Conservation (phyloP, 2,888 invertebrate species). For the Fissipunctia ypsillon region DNA sequence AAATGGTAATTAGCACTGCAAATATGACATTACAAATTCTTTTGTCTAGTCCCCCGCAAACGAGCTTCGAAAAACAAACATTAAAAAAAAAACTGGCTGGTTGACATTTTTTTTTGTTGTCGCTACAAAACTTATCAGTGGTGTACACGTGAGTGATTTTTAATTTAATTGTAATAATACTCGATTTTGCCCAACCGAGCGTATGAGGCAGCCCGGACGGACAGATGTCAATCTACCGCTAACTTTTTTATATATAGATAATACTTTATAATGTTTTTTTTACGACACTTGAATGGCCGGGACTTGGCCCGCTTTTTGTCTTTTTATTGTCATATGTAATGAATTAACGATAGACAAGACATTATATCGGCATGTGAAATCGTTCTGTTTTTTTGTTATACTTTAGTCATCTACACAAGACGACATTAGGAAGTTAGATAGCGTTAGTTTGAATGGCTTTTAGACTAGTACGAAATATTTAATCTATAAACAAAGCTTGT, state of each 20-base stretch:
- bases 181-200: conserved; percentile 87
- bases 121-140: conserved; percentile 80
- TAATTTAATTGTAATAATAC: conserved; percentile 91
- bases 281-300: conserved; percentile 74
- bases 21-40: conserved; percentile 9
- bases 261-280: conserved; percentile 65
- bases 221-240: conserved; percentile 88
- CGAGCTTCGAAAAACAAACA: conserved; percentile 36
- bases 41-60: conserved; percentile 22
- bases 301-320: conserved; percentile 73
- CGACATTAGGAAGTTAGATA: conserved; percentile 42
- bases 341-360: conserved; percentile 80
- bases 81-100: conserved; percentile 18
- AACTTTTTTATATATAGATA: conserved; percentile 72
- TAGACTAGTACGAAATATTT: conserved; percentile 36
- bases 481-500: conserved; percentile 39
- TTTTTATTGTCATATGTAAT: conserved; percentile 82
- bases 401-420: conserved; percentile 58
- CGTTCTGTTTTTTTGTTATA: conserved; percentile 67
- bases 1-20: conserved; percentile 8
- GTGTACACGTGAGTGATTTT: conserved; percentile 87
- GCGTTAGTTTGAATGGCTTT: conserved; percentile 20
- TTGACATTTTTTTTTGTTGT: conserved; percentile 70
- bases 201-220: conserved; percentile 79
- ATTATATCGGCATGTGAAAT: conserved; percentile 79